These are phyloP conservation scores for Myathropa florea DNA, from an alignment of 2,888 invertebrate genomes.

Conservation along the genomic window DNA sequence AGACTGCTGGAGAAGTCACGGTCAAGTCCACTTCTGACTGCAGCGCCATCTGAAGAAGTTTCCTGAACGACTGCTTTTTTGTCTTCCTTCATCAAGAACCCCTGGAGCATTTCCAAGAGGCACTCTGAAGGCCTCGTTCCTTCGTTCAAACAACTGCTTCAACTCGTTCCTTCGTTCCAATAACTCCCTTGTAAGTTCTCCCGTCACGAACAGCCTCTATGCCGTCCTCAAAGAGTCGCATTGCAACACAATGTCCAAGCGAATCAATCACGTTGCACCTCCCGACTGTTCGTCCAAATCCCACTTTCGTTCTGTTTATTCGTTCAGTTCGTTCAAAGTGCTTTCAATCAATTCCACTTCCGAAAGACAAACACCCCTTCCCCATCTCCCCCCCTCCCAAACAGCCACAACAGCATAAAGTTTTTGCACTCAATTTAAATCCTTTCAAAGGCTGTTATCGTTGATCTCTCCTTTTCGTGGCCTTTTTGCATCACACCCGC, in stretches of 20 bases:
- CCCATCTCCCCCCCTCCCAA: background rate
- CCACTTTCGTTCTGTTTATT: background rate
- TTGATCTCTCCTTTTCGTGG: slow-evolving; percentile 35
- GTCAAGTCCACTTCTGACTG: no score
- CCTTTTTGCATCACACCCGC: background rate
- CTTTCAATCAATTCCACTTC: background rate
- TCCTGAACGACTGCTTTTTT: no score
- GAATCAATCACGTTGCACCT: background rate
- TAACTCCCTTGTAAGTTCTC: no score
- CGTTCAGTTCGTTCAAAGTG: background rate
- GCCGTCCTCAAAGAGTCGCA: no score
- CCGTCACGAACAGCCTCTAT: no score
- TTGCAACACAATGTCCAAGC: background rate
- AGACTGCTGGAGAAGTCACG: no score
- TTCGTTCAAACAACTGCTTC: no score
- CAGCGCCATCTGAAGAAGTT: no score
- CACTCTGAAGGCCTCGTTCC: no score
- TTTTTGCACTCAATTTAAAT: slow-evolving; percentile 60
- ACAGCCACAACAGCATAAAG: slow-evolving; percentile 13
- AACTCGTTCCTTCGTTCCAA: no score
- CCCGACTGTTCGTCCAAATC: background rate
- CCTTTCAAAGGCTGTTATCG: slow-evolving; percentile 39
- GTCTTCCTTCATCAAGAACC: no score
- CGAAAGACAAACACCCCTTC: background rate
- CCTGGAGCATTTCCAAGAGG: no score